phyloP scores from a whole-genome alignment of 2,888 invertebrate species.

The Xestia xanthographa region DNA sequence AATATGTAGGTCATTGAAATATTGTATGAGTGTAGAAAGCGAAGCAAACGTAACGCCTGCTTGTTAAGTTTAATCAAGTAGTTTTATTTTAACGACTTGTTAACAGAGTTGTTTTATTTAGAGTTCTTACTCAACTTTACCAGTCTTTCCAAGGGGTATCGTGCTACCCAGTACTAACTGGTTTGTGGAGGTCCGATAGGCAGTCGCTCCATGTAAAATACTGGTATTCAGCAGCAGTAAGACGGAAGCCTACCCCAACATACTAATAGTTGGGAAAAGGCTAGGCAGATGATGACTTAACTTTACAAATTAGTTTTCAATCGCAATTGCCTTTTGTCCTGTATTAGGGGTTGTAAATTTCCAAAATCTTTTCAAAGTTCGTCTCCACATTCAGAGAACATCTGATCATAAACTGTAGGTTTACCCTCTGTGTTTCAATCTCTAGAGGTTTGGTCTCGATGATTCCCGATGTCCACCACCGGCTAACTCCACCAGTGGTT shows the following conservation, averaged over 20 bases:
- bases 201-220: no score
- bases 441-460: neutral
- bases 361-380: neutral
- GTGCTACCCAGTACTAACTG: no score
- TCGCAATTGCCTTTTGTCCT: no score
- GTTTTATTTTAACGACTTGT: conserved; percentile 11
- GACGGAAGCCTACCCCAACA: no score
- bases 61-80: conserved; percentile 19
- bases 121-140: neutral
- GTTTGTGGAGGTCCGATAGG: no score
- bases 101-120: neutral
- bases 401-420: neutral
- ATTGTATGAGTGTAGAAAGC: conserved; percentile 46
- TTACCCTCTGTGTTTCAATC: neutral
- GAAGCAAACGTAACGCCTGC: conserved; percentile 16
- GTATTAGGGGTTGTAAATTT: neutral
- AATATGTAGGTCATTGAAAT: conserved; percentile 62
- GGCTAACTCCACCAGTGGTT: no score
- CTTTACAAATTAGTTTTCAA: neutral
- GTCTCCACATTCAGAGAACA: neutral
- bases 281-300: neutral
- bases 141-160: neutral
- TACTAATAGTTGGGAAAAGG: no score
- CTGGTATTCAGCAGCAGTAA: no score
- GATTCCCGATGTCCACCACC: no score